Evolutionary conservation across 2,888 invertebrate genomes (phyloP).

Genomic region (Tribolium freemani): DNA sequence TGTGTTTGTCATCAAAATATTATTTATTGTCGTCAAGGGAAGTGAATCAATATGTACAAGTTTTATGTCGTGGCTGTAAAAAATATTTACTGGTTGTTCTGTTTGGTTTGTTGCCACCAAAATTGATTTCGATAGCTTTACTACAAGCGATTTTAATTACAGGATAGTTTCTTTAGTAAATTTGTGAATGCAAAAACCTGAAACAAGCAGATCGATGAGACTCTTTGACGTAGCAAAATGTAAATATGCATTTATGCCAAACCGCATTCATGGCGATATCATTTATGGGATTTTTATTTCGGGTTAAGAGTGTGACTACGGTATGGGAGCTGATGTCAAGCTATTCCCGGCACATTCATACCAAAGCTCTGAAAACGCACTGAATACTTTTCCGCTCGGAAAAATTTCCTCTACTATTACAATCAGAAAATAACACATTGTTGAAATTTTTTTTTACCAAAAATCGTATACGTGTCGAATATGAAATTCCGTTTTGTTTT

Average conservation of each 20-base stretch:
- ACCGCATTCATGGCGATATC: conserved; percentile 39
- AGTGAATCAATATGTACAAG: conserved; percentile 29
- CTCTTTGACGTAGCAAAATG: conserved; percentile 24
- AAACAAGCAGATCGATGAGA: conserved; percentile 30
- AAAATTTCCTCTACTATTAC: conserved; percentile 39
- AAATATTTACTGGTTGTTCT: conserved; percentile 6
- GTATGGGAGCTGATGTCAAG: conserved; percentile 42
- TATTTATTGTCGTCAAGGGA: conserved; percentile 30
- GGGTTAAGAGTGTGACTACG: conserved; percentile 43
- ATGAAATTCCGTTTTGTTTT: conserved; percentile 36
- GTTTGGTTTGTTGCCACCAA: conserved; percentile 8
- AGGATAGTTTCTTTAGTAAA: not conserved
- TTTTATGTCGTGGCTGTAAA: conserved; percentile 15
- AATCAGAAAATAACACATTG: conserved; percentile 42
- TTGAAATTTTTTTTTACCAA: conserved; percentile 30
- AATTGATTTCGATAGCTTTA: not conserved
- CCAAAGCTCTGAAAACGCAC: conserved; percentile 41
- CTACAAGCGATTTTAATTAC: not conserved
- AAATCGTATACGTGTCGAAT: conserved; percentile 39
- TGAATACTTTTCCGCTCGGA: conserved; percentile 42
- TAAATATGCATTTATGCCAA: conserved; percentile 42
- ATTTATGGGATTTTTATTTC: conserved; percentile 45
- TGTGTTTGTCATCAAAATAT: conserved; percentile 41
- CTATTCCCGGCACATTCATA: conserved; percentile 43
- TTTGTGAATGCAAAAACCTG: not conserved